Conservation (phyloP, 1,140 invertebrate genomes). For the Drosophila lini region DNA sequence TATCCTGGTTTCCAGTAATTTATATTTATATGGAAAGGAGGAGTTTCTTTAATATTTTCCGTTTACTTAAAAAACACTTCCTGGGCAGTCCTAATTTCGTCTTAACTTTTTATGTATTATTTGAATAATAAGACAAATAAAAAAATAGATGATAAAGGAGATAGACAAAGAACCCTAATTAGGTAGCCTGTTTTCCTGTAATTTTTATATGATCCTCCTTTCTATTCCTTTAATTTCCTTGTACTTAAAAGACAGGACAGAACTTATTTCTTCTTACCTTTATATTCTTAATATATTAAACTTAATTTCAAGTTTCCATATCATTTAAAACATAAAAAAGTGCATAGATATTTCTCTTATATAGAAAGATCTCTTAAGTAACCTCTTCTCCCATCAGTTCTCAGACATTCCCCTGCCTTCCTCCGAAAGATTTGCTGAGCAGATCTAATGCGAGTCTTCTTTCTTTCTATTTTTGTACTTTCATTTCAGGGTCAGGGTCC, state of each 20-base stretch:
- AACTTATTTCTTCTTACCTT: background rate
- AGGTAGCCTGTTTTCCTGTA: too few relatives aligned
- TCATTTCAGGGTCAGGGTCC: constrained; percentile 77
- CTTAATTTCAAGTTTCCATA: background rate
- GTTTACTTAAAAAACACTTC: too few relatives aligned
- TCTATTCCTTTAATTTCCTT: too few relatives aligned
- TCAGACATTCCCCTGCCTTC: background rate
- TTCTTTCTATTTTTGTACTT: constrained; percentile 69
- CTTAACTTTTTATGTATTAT: too few relatives aligned
- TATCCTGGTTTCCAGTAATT: too few relatives aligned
- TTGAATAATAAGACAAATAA: too few relatives aligned
- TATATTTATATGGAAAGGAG: too few relatives aligned
- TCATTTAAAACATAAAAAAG: background rate
- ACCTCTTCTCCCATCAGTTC: background rate
- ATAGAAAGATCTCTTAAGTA: background rate
- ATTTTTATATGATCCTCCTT: background rate
- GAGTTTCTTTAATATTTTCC: too few relatives aligned
- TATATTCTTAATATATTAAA: background rate
- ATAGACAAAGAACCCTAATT: background rate
- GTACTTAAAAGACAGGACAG: background rate
- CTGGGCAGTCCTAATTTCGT: too few relatives aligned
- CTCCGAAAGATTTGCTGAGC: constrained; percentile 27
- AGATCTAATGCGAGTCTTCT: constrained; percentile 62
- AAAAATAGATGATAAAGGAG: background rate
- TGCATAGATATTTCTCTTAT: too few relatives aligned